Conservation (phyloP, 2,797 vertebrate genomes). For the Dryobates pubescens region DNA sequence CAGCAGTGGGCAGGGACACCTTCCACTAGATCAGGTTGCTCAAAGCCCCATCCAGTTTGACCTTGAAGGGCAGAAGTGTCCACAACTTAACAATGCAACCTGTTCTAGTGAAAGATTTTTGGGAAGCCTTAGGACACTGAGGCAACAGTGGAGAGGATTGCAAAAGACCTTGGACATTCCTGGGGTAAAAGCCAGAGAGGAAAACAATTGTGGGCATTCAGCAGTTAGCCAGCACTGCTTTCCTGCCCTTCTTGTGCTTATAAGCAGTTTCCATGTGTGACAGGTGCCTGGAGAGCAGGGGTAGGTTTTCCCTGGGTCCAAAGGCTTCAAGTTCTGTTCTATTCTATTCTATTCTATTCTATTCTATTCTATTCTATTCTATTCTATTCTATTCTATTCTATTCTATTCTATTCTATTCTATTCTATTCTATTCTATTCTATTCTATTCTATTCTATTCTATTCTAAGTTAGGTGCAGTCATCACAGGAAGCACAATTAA, state of each 20-base stretch:
- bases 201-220: fast-evolving
- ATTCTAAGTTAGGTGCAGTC: conserved; percentile 14
- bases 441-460: no score
- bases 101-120: background rate
- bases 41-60: background rate
- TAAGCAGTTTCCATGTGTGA: fast-evolving
- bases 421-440: no score
- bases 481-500: conserved; percentile 24
- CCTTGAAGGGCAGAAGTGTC: background rate
- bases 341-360: no score
- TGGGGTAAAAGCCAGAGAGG: background rate
- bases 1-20: background rate
- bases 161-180: background rate
- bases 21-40: background rate
- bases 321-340: background rate
- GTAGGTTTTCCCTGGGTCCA: background rate
- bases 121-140: background rate
- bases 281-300: background rate
- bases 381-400: no score
- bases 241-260: background rate
- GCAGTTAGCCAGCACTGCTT: background rate
- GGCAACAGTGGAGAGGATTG: background rate
- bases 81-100: background rate
- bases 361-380: no score
- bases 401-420: no score